Percentiles rank a stretch among this genome's conserved stretches.
phyloP scores from a whole-genome alignment of 2,113 vertebrate genomes.

The Petrocephalus zakoni region DNA sequence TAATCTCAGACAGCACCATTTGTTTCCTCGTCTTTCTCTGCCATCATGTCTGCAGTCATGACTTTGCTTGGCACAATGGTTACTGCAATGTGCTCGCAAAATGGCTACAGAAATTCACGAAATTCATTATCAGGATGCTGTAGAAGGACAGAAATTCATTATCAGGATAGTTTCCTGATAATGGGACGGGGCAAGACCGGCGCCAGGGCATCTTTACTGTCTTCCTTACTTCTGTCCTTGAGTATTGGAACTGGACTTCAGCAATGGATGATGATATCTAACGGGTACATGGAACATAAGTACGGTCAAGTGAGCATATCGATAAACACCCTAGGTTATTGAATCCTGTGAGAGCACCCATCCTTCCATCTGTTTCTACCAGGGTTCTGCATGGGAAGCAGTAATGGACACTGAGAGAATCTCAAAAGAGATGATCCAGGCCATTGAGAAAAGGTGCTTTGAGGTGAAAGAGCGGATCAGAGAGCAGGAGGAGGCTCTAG shows the following conservation, averaged over 20 bases:
- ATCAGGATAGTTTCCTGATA: no score
- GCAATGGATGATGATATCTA: neutral
- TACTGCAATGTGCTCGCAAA: neutral
- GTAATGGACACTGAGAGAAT: neutral
- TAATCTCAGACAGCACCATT: neutral
- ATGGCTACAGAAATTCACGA: neutral
- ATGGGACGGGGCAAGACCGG: neutral
- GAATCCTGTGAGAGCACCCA: neutral
- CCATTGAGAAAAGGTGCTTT: neutral
- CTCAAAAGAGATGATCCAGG: slow-evolving; percentile 8
- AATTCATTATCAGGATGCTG: no score
- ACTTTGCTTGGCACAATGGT: neutral
- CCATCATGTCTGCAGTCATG: neutral
- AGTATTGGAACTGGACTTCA: neutral
- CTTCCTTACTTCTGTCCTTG: neutral
- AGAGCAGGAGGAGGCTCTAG: neutral
- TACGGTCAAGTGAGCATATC: neutral
- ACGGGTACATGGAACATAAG: neutral
- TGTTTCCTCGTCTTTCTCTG: neutral
- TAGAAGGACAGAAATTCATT: no score
- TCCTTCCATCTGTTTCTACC: neutral
- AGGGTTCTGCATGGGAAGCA: slow-evolving; percentile 8
- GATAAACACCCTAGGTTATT: neutral
- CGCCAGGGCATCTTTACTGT: neutral
- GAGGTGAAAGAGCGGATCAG: neutral